Evolutionary conservation across 2,797 vertebrate genomes (phyloP).

Genomic region (Gambelia wislizenii): DNA sequence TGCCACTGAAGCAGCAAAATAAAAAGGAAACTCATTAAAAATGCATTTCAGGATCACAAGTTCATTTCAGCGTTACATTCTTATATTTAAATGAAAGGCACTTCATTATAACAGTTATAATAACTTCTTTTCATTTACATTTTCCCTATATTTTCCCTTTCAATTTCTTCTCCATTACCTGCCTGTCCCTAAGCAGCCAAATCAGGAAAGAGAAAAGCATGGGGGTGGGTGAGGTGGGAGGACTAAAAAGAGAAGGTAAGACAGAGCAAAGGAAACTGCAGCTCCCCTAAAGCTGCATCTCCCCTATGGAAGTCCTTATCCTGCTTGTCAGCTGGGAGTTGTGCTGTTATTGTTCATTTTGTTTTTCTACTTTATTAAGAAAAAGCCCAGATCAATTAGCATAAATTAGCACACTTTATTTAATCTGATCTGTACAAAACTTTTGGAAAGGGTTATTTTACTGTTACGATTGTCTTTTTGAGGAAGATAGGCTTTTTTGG

Average conservation of each 20-base stretch:
- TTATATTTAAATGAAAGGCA: conserved; percentile 99
- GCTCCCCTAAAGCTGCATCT: conserved; percentile 58
- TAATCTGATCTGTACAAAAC: neutral
- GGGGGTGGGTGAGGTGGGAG: conserved; percentile 41
- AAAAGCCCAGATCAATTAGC: neutral
- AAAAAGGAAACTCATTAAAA: conserved; percentile 99
- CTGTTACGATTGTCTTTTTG: conserved; percentile 19
- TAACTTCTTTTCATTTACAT: conserved; percentile 99
- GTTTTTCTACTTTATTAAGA: neutral
- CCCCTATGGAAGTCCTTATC: conserved; percentile 30
- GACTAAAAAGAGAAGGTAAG: conserved; percentile 72
- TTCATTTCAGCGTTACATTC: conserved; percentile 98
- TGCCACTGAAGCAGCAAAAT: conserved; percentile 99
- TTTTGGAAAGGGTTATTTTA: neutral
- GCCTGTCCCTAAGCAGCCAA: conserved; percentile 87
- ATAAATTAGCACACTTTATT: conserved; percentile 25
- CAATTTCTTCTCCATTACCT: conserved; percentile 99
- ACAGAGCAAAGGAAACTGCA: conserved; percentile 62
- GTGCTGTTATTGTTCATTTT: neutral
- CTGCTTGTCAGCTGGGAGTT: conserved; percentile 1
- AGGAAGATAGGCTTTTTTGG: neutral
- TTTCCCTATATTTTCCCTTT: conserved; percentile 96
- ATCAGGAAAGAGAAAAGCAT: conserved; percentile 79
- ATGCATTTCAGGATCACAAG: conserved; percentile 99
- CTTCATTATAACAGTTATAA: conserved; percentile 99